phyloP scores from a whole-genome alignment of 2,113 vertebrate genomes.

The Paraplagusia blochii region DNA sequence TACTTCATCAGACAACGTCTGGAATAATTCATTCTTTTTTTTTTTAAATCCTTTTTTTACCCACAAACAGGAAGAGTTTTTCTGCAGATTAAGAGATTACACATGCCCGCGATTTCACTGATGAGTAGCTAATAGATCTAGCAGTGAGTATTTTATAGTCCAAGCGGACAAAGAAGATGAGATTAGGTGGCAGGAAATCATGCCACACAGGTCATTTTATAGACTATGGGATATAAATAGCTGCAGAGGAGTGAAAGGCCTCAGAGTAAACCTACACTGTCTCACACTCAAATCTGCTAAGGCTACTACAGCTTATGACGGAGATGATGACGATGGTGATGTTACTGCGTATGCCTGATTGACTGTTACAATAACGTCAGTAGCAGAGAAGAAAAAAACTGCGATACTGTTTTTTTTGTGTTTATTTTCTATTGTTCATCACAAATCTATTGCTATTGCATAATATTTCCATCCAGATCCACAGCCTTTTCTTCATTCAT shows the following conservation, averaged over 20 bases:
- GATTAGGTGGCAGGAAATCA: conserved; percentile 54
- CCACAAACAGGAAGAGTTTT: conserved; percentile 41
- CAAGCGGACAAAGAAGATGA: conserved; percentile 36
- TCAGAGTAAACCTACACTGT: conserved; percentile 16
- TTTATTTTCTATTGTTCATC: too few relatives aligned
- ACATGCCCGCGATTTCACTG: conserved; percentile 35
- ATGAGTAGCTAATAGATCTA: conserved; percentile 56
- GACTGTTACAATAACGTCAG: too few relatives aligned
- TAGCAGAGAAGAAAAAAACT: too few relatives aligned
- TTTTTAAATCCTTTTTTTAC: not conserved
- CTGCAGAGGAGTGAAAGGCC: conserved; percentile 38
- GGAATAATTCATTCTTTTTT: conserved; percentile 10
- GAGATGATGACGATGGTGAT: too few relatives aligned
- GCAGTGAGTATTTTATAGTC: conserved; percentile 18
- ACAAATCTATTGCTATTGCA: too few relatives aligned
- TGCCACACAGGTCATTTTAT: conserved; percentile 25
- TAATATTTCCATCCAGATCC: too few relatives aligned
- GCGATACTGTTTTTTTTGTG: too few relatives aligned
- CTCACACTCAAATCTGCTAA: conserved; percentile 30
- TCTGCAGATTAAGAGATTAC: conserved; percentile 56
- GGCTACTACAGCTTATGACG: too few relatives aligned
- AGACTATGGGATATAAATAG: conserved; percentile 56
- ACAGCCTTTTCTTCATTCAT: too few relatives aligned
- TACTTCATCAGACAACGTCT: conserved; percentile 3
- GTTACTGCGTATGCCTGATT: not conserved